These are phyloP conservation scores for Oryzias dopingdopingensis DNA, from an alignment of 2,797 vertebrate genomes.

Conservation along the genomic window DNA sequence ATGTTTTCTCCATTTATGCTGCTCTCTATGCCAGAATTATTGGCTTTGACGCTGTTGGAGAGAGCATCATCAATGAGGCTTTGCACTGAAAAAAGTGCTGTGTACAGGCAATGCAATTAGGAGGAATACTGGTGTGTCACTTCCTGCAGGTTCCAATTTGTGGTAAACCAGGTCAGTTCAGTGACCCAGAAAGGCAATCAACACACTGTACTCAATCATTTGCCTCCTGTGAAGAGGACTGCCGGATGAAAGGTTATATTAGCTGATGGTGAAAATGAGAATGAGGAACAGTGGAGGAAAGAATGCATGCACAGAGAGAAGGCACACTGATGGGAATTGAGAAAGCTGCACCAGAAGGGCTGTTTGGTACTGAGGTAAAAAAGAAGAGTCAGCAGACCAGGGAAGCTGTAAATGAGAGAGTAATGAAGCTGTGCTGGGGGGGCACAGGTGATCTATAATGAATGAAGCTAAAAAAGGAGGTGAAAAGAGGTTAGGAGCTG, in stretches of 20 bases:
- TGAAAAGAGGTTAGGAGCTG: conserved; percentile 26
- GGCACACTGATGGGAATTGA: conserved; percentile 36
- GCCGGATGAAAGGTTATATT: conserved; percentile 46
- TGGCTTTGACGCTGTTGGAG: not conserved
- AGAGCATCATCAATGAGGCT: too few species aligned
- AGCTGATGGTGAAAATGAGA: conserved; percentile 46
- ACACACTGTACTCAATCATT: conserved; percentile 57
- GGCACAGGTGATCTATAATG: conserved; percentile 75
- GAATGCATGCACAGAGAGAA: conserved; percentile 42
- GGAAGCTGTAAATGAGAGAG: conserved; percentile 69
- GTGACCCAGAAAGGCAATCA: conserved; percentile 70
- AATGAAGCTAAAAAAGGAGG: conserved; percentile 58
- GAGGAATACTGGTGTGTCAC: conserved; percentile 1
- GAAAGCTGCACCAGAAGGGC: conserved; percentile 37
- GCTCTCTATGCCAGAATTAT: too few species aligned
- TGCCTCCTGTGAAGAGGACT: conserved; percentile 32
- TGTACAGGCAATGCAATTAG: not conserved
- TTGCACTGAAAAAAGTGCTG: not conserved
- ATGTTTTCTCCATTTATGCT: too few species aligned
- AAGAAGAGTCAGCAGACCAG: conserved; percentile 66
- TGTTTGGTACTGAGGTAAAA: conserved; percentile 41
- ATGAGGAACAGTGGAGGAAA: conserved; percentile 14
- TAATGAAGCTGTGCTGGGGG: conserved; percentile 71
- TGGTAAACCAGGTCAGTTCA: conserved; percentile 49
- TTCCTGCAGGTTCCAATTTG: conserved; percentile 31